Conservation (phyloP, 2,113 vertebrate genomes). For the Dicerorhinus sumatrensis region DNA sequence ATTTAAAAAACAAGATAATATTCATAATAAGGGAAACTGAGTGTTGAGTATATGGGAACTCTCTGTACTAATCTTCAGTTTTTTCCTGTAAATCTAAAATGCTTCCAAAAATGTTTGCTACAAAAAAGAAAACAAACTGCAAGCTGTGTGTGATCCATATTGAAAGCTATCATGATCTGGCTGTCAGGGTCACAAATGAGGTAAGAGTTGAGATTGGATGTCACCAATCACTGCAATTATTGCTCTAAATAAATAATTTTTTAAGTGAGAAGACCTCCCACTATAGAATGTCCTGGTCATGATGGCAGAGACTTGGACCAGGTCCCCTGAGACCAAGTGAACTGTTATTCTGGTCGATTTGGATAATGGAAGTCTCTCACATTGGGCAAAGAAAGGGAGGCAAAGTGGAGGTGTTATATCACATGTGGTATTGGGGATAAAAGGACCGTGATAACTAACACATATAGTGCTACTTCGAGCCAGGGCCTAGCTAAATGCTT, state of each 20-base stretch:
- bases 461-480: not conserved
- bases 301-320: not conserved
- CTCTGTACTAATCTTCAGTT: not conserved
- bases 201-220: not conserved
- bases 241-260: not conserved
- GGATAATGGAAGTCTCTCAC: not conserved
- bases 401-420: too few species aligned
- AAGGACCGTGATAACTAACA: not conserved
- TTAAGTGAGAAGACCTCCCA: not conserved
- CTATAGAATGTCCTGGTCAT: not conserved
- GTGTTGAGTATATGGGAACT: not conserved
- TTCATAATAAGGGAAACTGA: not conserved
- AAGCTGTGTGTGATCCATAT: not conserved
- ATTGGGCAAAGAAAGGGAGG: not conserved
- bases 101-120: not conserved
- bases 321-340: not conserved
- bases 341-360: not conserved
- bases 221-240: not conserved
- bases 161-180: not conserved
- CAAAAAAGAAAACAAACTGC: too few species aligned
- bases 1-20: slow-evolving; percentile 14
- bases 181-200: not conserved
- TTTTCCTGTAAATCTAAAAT: slow-evolving; percentile 22
- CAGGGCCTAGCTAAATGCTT: not conserved
- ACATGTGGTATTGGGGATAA: not conserved